Percentiles rank a stretch among this genome's conserved stretches.
These are phyloP conservation scores for Mus minutoides DNA, from an alignment of 2,797 vertebrate genomes.

Conservation along the genomic window DNA sequence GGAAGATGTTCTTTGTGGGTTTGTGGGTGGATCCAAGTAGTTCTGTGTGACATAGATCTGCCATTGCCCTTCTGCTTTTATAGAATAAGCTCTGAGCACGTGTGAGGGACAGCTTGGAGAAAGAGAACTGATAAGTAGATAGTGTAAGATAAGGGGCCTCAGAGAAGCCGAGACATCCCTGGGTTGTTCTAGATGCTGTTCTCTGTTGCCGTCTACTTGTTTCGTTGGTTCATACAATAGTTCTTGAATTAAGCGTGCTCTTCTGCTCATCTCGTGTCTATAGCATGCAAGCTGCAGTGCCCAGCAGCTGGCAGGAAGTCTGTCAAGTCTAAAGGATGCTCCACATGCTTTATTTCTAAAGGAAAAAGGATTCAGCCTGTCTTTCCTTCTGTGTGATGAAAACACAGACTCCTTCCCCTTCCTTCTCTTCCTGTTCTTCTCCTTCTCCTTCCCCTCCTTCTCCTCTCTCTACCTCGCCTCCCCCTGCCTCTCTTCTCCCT, in stretches of 20 bases:
- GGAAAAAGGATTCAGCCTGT: slow-evolving; percentile 28
- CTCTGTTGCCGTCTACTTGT: neutral
- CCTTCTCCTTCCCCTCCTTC: neutral
- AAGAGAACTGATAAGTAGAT: neutral
- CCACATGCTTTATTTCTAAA: slow-evolving; percentile 25
- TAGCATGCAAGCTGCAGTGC: neutral
- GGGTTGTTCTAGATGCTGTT: neutral
- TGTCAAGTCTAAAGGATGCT: slow-evolving; percentile 35
- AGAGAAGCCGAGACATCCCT: neutral
- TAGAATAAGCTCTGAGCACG: neutral
- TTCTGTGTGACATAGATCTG: neutral
- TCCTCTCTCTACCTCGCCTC: neutral
- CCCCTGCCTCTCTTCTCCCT: neutral
- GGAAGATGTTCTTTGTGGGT: neutral
- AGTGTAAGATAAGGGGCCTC: neutral
- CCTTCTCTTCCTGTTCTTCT: neutral
- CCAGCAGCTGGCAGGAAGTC: neutral
- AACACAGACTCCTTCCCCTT: neutral
- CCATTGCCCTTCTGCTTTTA: neutral
- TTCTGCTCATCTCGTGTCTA: slow-evolving; percentile 21
- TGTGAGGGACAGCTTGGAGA: neutral
- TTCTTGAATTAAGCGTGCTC: slow-evolving; percentile 24
- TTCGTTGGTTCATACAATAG: slow-evolving; percentile 1
- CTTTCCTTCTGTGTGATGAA: slow-evolving; percentile 32
- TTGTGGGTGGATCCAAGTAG: neutral